Evolutionary conservation across 2,888 invertebrate genomes (phyloP).

Genomic region (Dolomedes plantarius): DNA sequence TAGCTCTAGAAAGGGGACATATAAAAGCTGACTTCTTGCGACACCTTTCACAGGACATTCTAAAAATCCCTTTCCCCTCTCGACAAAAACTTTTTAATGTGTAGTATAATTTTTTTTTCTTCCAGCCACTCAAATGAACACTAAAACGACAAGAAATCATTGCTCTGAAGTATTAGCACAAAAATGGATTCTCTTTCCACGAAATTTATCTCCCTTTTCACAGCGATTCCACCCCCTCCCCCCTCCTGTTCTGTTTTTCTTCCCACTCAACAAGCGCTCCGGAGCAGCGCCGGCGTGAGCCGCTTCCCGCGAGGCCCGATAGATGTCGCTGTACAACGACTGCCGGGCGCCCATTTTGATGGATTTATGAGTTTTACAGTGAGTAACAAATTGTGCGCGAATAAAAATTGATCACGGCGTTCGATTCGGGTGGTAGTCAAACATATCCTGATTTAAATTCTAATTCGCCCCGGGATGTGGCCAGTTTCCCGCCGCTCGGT

Average conservation of each 20-base stretch:
- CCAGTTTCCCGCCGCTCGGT: constrained; percentile 11
- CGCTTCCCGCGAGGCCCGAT: constrained; percentile 17
- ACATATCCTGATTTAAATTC: constrained; percentile 66
- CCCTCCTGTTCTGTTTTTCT: neutral
- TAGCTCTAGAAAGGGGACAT: too few relatives aligned
- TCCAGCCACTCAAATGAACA: neutral
- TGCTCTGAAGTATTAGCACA: neutral
- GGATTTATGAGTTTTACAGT: constrained; percentile 67
- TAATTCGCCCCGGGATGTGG: constrained; percentile 44
- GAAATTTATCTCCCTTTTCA: too few relatives aligned
- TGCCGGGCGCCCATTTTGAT: constrained; percentile 57
- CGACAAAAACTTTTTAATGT: too few relatives aligned
- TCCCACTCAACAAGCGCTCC: neutral
- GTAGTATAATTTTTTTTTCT: too few relatives aligned
- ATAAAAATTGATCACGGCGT: constrained; percentile 55
- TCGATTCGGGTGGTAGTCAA: constrained; percentile 29
- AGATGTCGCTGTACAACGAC: constrained; percentile 47
- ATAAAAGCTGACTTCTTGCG: too few relatives aligned
- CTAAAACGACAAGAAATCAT: neutral
- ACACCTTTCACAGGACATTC: too few relatives aligned
- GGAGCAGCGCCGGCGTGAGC: neutral
- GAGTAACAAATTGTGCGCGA: constrained; percentile 65
- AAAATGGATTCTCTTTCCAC: neutral
- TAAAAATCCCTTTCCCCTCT: too few relatives aligned
- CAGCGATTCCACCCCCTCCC: too few relatives aligned